Evolutionary conservation across 2,797 vertebrate genomes (phyloP).

Genomic region (Gobio occitaniae): DNA sequence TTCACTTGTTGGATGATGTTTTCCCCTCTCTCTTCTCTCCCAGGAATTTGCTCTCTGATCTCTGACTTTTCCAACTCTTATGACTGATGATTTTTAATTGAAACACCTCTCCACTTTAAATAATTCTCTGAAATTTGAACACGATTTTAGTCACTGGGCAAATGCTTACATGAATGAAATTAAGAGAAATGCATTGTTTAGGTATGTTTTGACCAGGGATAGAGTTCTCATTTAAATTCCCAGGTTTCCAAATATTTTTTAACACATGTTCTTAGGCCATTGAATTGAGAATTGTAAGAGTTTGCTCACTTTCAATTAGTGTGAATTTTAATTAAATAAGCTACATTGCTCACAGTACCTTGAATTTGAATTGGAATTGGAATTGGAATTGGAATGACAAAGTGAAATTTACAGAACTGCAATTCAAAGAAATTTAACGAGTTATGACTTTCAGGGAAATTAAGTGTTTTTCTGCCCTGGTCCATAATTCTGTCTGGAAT

Average conservation of each 20-base stretch:
- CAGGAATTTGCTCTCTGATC: slow-evolving; percentile 22
- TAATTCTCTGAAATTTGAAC: neutral
- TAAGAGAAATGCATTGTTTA: neutral
- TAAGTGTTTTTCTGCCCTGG: neutral
- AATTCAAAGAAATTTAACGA: neutral
- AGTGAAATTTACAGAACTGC: neutral
- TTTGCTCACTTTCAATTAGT: neutral
- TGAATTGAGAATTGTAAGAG: slow-evolving; percentile 1
- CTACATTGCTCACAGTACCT: neutral
- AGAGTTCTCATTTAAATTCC: slow-evolving; percentile 1
- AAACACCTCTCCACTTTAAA: slow-evolving; percentile 36
- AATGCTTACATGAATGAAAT: neutral
- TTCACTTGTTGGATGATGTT: slow-evolving; percentile 35
- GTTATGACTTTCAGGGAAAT: neutral
- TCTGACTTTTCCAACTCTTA: slow-evolving; percentile 21
- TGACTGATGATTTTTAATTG: slow-evolving; percentile 37
- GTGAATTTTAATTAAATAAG: neutral
- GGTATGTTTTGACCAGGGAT: neutral
- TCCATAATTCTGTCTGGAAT: neutral
- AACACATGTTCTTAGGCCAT: neutral
- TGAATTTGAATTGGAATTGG: neutral
- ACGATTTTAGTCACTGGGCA: neutral
- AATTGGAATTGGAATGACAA: neutral
- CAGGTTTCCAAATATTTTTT: neutral
- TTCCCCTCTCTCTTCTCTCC: slow-evolving; percentile 18